Evolutionary conservation across 2,797 vertebrate species (phyloP), one percentile per base, ranked within the genome.

Genomic region (Scolopax rusticola): DNA sequence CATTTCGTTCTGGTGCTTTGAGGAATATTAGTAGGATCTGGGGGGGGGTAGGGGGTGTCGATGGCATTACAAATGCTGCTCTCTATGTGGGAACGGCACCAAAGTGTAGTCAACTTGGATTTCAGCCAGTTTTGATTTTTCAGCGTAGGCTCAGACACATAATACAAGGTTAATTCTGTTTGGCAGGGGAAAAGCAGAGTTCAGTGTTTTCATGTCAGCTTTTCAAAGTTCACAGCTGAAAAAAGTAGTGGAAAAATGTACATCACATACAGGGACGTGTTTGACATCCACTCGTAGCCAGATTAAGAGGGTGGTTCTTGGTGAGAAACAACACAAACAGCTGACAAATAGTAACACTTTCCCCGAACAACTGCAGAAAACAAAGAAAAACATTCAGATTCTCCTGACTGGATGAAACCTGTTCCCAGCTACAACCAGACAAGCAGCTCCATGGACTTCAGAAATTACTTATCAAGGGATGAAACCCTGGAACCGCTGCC

Each of bases 381-480:
- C 98, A 98, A 98, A 98, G 98, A 98, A 85, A 98, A 97, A 94
- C 97, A 96, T 95, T 98, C 97, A 64, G 99, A 99, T 95, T 98
- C 98, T 77, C 97, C 98, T 36, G 99, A 99, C 53, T 99, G 99
- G 99, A 98, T 98, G 97, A 99, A 98, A 98, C 98, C 99, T 23
- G 98, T 99, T 96, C 99, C 99, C 93, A 99, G 99, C 98, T 99
- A 99, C 98, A 99, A 97, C 97, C 99, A 99, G 98, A 99, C 99
- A 87, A 97, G 98, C 97, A 99, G 98, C 59, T 98, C 98, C 92
- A 98, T 99, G 99, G 99, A 99, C 97, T 97, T 99, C 96, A 98
- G 99, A 50, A 98, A 98, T n/a, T 97, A 99, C 30, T 97, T 99
- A 95, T 98, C 98, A 0, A 98, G 98, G 96, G 99, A 99, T 57